Evolutionary conservation across 1,140 invertebrate genomes (phyloP).

Genomic region (Philotrypesis tridentata): DNA sequence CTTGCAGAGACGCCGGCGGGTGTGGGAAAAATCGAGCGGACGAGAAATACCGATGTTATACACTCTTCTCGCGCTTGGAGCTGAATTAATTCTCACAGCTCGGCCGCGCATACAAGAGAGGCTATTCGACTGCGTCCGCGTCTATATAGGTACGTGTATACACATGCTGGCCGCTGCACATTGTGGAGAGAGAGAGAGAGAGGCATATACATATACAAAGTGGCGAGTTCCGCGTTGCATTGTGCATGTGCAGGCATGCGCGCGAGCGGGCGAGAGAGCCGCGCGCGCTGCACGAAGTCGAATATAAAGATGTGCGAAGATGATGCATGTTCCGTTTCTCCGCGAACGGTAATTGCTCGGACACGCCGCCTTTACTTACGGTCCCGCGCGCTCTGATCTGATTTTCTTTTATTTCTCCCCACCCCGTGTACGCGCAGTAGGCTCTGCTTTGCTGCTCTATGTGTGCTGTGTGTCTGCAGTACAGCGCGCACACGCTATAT

Average conservation of each 20-base stretch:
- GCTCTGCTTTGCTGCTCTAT: too few species aligned
- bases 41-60: neutral
- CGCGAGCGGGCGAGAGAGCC: neutral
- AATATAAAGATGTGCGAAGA: conserved; percentile 61
- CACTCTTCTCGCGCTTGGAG: neutral
- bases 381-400: conserved; percentile 49
- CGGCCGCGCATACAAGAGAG: neutral
- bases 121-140: too few species aligned
- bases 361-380: conserved; percentile 51
- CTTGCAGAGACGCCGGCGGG: too few species aligned
- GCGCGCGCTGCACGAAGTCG: conserved; percentile 52
- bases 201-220: neutral
- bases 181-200: too few species aligned
- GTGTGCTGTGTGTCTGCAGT: too few species aligned
- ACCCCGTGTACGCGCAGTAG: too few species aligned
- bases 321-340: conserved; percentile 61
- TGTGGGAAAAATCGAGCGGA: neutral
- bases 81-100: conserved; percentile 12
- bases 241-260: conserved; percentile 60
- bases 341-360: conserved; percentile 59
- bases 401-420: conserved; percentile 55
- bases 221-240: conserved; percentile 44
- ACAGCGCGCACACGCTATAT: too few species aligned
- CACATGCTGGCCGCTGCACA: neutral
- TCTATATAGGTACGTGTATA: neutral